Evolutionary conservation across 1,140 invertebrate species (phyloP), one percentile per base, ranked within the genome.

Genomic region (Paraescarpia echinospica): DNA sequence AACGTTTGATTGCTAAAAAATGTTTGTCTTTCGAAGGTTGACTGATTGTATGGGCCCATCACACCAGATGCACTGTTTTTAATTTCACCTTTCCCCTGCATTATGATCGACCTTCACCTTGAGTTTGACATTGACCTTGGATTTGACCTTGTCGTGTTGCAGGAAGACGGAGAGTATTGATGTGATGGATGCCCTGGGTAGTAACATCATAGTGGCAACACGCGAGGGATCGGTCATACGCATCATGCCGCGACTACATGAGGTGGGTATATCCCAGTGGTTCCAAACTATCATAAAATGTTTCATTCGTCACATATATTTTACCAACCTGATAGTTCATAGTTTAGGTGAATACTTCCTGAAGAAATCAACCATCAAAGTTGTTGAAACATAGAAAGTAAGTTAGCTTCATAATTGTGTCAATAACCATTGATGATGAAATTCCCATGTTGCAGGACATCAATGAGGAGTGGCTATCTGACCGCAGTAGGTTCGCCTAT

Each of bases 381-480:
- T 41, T 41, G 41, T 41, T 41, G 41, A 12, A 6, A 4, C 12
- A 4, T 41, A 41, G 4, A 41, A 41, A n/a, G n/a, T 41, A 12
- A 41, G 41, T 41, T 6, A 41, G 41, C 41, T 41, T 41, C 4
- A 18, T 18, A 18, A 18, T 18, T 89, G n/a, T 89, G 89, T 89
- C 89, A 89, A 41, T n/a, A n/a, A n/a, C n/a, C n/a, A n/a, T n/a
- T n/a, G n/a, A n/a, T n/a, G 41, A 41, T 41, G 41, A 41, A 41
- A 4, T 41, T 41, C 12, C 41, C 41, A 4, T 12, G 41, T 92
- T 89, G 41, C 90, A 96, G 95, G 95, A 95, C 18, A 95, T 96
- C 93, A 99, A 99, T 96, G 99, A 99, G 96, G 99, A 99, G 96
- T 99, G 99, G 99, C 96, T 99, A 90, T 98, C 98, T 0, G 99